These are phyloP conservation scores for Charaxes varanes DNA, from an alignment of 1,140 invertebrate species.

Conservation along the genomic window DNA sequence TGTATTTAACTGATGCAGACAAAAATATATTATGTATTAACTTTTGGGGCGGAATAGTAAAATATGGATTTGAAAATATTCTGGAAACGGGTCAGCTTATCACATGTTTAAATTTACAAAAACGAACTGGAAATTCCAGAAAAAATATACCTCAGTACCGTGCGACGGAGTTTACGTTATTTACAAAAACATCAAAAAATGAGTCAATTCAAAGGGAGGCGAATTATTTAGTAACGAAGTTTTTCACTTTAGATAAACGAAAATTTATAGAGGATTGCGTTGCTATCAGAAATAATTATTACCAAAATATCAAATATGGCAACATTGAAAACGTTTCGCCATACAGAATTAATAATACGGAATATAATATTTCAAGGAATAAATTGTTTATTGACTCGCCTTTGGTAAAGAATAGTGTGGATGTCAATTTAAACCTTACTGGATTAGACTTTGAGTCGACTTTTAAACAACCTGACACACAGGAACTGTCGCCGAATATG, in stretches of 20 bases:
- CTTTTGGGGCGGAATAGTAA: constrained; percentile 77
- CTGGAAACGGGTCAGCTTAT: constrained; percentile 75
- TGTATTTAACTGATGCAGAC: constrained; percentile 68
- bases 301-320: constrained; percentile 17
- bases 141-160: constrained; percentile 52
- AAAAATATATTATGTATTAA: constrained; percentile 75
- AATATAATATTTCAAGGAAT: constrained; percentile 41
- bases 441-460: constrained; percentile 59
- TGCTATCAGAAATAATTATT: constrained; percentile 39
- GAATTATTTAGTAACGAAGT: constrained; percentile 30
- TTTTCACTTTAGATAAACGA: constrained; percentile 33
- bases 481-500: constrained; percentile 32
- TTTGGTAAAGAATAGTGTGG: constrained; percentile 12
- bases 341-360: constrained; percentile 41
- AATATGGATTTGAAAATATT: constrained; percentile 76
- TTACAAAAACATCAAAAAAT: constrained; percentile 57
- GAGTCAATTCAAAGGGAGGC: constrained; percentile 27
- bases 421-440: constrained; percentile 42
- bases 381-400: constrained; percentile 46
- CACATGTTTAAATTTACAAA: constrained; percentile 78
- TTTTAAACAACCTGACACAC: constrained; percentile 43
- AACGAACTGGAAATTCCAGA: constrained; percentile 48
- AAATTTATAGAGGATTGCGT: constrained; percentile 46
- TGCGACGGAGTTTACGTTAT: constrained; percentile 50
- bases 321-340: constrained; percentile 44